These are phyloP conservation scores for Yponomeuta sedellus DNA, from an alignment of 2,888 invertebrate genomes.

Conservation along the genomic window DNA sequence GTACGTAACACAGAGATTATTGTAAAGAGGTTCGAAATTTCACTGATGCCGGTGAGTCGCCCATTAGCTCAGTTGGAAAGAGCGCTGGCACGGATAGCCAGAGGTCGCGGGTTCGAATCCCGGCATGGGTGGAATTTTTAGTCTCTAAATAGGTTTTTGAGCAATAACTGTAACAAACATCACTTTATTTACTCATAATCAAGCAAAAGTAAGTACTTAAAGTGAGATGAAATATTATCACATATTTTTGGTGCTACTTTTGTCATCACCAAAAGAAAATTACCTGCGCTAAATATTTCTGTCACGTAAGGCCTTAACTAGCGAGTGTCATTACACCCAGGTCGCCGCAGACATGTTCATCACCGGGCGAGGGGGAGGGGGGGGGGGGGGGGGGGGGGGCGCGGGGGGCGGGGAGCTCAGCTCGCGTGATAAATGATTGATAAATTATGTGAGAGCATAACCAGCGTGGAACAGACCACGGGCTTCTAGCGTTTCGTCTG, in stretches of 20 bases:
- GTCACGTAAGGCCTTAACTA: not conserved
- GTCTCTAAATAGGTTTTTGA: too few relatives aligned
- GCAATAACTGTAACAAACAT: too few relatives aligned
- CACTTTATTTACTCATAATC: too few relatives aligned
- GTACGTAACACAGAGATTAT: too few relatives aligned
- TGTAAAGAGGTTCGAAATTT: too few relatives aligned
- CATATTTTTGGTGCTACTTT: not conserved
- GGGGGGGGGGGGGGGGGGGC: not conserved
- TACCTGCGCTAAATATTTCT: not conserved
- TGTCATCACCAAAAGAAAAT: not conserved
- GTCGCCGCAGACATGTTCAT: not conserved
- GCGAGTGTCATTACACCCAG: not conserved
- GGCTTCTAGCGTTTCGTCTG: not conserved
- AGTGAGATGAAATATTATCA: too few relatives aligned
- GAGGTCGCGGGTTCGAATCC: too few relatives aligned
- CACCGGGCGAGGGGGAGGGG: not conserved
- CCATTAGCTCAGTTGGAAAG: too few relatives aligned
- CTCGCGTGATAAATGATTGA: constrained; percentile 44
- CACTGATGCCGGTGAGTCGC: too few relatives aligned
- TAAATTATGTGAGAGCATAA: constrained; percentile 40
- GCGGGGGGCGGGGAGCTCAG: not conserved
- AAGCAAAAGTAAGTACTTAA: too few relatives aligned
- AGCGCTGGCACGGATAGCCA: too few relatives aligned
- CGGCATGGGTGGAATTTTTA: too few relatives aligned
- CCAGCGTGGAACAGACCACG: not conserved